Evolutionary conservation across 2,797 vertebrate species (phyloP).

Genomic region (Ceryle rudis): DNA sequence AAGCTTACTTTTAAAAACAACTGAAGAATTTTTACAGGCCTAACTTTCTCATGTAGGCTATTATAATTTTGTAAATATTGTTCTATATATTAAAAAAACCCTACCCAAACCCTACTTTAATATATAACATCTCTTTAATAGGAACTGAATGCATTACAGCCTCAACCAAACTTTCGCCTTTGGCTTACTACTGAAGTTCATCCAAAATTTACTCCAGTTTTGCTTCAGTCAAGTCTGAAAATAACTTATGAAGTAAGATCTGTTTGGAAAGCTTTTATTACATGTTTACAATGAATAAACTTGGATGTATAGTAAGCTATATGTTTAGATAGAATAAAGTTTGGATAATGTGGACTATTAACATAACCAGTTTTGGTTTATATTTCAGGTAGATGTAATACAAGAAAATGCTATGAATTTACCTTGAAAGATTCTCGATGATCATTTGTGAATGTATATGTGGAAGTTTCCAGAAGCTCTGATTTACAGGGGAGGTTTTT

Average conservation of each 20-base stretch:
- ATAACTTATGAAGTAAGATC: conserved; percentile 93
- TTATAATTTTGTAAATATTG: not conserved
- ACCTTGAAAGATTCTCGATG: not conserved
- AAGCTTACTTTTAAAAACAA: not conserved
- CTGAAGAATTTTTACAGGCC: not conserved
- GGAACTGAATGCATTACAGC: conserved; percentile 91
- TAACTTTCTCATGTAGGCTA: not conserved
- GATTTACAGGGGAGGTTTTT: not conserved
- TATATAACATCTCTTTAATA: conserved; percentile 57
- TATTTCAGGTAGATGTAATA: not conserved
- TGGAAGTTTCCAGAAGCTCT: not conserved
- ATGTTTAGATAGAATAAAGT: not conserved
- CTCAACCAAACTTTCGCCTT: conserved; percentile 92
- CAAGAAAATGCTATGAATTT: not conserved
- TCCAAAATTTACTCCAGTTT: conserved; percentile 89
- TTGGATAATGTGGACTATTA: not conserved
- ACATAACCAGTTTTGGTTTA: not conserved
- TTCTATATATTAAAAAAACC: not conserved
- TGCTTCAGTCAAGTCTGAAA: conserved; percentile 96
- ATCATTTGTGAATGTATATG: not conserved
- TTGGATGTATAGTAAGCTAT: not conserved
- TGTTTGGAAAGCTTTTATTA: not conserved
- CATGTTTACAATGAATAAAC: not conserved
- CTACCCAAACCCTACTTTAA: not conserved
- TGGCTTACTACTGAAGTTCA: conserved; percentile 98